These are phyloP conservation scores for Mercenaria mercenaria DNA, from an alignment of 1,140 invertebrate genomes.

Conservation along the genomic window DNA sequence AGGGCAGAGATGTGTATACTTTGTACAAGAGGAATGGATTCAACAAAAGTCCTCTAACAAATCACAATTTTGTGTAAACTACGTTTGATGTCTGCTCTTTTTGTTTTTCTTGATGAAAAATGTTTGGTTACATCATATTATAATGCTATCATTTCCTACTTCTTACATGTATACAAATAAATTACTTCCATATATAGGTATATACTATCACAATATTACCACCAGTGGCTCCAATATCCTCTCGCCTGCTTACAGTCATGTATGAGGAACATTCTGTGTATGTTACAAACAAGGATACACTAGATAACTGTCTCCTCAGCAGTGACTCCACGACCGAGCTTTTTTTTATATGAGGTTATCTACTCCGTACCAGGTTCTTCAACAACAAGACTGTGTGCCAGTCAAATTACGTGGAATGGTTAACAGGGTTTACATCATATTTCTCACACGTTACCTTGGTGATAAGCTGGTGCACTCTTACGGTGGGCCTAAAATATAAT, in stretches of 20 bases:
- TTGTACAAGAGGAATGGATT: slow-evolving; percentile 5
- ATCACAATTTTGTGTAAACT: background rate
- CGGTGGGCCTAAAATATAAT: slow-evolving; percentile 51
- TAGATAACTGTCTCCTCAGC: too few relatives aligned
- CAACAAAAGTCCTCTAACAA: background rate
- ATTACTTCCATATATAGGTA: too few relatives aligned
- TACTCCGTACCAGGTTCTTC: background rate
- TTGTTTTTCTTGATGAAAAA: background rate
- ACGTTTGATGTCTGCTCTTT: background rate
- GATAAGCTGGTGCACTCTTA: slow-evolving; percentile 40
- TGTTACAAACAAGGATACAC: too few relatives aligned
- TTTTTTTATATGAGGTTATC: background rate
- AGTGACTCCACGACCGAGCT: background rate
- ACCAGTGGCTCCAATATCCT: background rate
- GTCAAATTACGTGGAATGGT: slow-evolving; percentile 49
- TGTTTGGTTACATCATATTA: too few relatives aligned
- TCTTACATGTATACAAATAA: too few relatives aligned
- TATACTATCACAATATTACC: too few relatives aligned
- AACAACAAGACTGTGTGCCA: background rate
- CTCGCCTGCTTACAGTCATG: background rate
- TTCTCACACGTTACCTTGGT: slow-evolving; percentile 36
- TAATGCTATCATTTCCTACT: too few relatives aligned
- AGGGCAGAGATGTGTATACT: background rate
- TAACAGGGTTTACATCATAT: slow-evolving; percentile 7
- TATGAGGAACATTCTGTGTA: background rate